Conservation (phyloP, 2,113 vertebrate genomes). For the Lampris incognitus region DNA sequence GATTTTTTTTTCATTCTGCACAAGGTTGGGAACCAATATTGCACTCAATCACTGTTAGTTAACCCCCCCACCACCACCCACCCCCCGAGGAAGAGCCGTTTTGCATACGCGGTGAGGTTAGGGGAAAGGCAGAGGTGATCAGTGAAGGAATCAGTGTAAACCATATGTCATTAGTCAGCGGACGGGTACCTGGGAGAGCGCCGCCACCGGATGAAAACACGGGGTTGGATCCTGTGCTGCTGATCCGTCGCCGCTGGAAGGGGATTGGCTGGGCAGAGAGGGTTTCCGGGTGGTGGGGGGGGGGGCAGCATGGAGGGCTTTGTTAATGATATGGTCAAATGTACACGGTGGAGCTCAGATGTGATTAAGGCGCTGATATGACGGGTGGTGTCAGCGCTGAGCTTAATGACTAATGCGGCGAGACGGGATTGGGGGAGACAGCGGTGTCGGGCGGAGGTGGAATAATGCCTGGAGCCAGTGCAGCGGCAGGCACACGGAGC, state of each 20-base stretch:
- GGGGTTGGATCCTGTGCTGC: slow-evolving; percentile 39
- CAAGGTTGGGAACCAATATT: slow-evolving; percentile 45
- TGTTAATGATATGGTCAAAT: slow-evolving; percentile 75
- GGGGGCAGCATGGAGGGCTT: slow-evolving; percentile 44
- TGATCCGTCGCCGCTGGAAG: slow-evolving; percentile 14
- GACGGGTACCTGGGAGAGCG: slow-evolving; percentile 32
- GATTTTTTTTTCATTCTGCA: slow-evolving; percentile 25
- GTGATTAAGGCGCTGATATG: slow-evolving; percentile 75
- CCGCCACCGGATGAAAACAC: slow-evolving; percentile 61
- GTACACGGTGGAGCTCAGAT: slow-evolving; percentile 72
- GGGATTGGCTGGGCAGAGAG: slow-evolving; percentile 23
- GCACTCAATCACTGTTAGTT: slow-evolving; percentile 65
- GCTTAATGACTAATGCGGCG: slow-evolving; percentile 78
- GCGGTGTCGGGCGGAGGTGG: slow-evolving; percentile 72
- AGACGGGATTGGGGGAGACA: slow-evolving; percentile 78
- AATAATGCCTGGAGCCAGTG: slow-evolving; percentile 73
- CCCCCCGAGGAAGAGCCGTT: slow-evolving; percentile 64
- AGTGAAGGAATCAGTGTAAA: slow-evolving; percentile 56
- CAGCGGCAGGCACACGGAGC: slow-evolving; percentile 71
- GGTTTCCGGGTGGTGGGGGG: slow-evolving; percentile 1
- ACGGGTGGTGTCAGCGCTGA: slow-evolving; percentile 74
- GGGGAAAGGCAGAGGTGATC: slow-evolving; percentile 53
- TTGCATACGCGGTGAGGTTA: slow-evolving; percentile 55
- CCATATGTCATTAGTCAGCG: slow-evolving; percentile 58
- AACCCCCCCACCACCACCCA: slow-evolving; percentile 30